These are phyloP conservation scores for Drosophila setosimentum DNA, from an alignment of 2,888 invertebrate genomes.

Conservation along the genomic window DNA sequence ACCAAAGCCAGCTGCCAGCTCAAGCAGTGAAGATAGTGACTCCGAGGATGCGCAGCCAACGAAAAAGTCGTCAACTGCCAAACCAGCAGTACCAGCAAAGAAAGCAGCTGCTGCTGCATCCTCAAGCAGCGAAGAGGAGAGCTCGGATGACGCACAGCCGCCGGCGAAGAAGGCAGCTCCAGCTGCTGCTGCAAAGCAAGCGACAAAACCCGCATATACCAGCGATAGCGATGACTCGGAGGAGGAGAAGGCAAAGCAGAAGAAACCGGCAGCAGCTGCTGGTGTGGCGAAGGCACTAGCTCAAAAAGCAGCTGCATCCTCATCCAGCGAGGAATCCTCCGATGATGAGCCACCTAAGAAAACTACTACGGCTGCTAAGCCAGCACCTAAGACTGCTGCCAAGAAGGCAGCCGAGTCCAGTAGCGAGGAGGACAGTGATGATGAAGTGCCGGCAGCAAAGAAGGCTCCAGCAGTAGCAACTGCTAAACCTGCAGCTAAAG, in stretches of 20 bases:
- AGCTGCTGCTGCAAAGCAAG: conserved; percentile 10
- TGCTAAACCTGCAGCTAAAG: conserved; percentile 21
- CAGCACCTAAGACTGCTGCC: conserved; percentile 54
- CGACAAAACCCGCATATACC: conserved; percentile 12
- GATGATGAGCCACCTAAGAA: conserved; percentile 39
- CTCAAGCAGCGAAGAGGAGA: conserved; percentile 56
- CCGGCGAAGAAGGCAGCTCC: conserved; percentile 30
- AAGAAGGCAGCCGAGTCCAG: conserved; percentile 17
- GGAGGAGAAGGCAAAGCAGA: not conserved
- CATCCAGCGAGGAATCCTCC: conserved; percentile 55
- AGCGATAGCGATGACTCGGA: conserved; percentile 39
- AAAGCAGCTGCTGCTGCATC: conserved; percentile 28
- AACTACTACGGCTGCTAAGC: conserved; percentile 62
- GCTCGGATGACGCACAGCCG: conserved; percentile 42
- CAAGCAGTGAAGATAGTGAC: conserved; percentile 51
- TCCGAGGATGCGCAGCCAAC: conserved; percentile 49
- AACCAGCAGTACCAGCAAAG: conserved; percentile 23
- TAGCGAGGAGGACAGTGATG: conserved; percentile 52
- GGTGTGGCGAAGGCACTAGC: conserved; percentile 17
- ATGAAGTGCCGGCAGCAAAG: conserved; percentile 49
- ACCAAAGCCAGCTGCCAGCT: conserved; percentile 18
- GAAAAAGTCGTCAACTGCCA: conserved; percentile 26
- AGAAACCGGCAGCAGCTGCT: conserved; percentile 9
- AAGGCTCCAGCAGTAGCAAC: conserved; percentile 77
- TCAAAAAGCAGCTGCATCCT: conserved; percentile 40